Evolutionary conservation across 2,113 vertebrate species (phyloP), one percentile per base, ranked within the genome.

Genomic region (Xiphophorus hellerii): DNA sequence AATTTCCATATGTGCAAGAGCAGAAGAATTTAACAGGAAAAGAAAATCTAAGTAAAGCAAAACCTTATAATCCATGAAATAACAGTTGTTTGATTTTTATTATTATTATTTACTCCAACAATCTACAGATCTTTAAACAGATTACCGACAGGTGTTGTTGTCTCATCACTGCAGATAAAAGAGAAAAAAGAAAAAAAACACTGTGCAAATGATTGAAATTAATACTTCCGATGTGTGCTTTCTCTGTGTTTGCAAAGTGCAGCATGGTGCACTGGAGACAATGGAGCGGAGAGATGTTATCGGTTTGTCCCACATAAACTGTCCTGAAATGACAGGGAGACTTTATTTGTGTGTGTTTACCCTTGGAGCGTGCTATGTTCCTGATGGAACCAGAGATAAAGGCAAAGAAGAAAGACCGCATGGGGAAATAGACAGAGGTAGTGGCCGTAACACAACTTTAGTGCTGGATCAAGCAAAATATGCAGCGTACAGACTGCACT

Each of bases 301-400:
- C 90, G 0, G 44, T 71, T 14, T 29, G 6, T 90, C 89, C 88
- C 90, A 90, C 87, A 90, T 92, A 91, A 92, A 93, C 91, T 89
- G 73, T 79, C 71, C 71, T 84, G 84, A 83, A 81, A 74, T 78
- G 74, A 81, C 11, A 63, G 39, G 28, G 77, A 74, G 78, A 77
- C 64, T 31, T 72, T 88, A 84, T 92, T 93, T 92, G 87, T 91
- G 90, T 91, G 90, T 90, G 85, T 92, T 92, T 92, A 89, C 82
- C 84, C 90, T 92, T 37, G 68, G 71, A 88, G 87, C 82, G 81
- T 89, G 89, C 73, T 87, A 78, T 87, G 90, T 87, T 87, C 91
- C 85, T 69, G 89, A 93, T 93, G 87, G 80, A 74, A 1, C 54
- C 27, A 1, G 15, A 87, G 88, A 90, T 90, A 87, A 83, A n/a